Conservation (phyloP, 2,113 vertebrate species). For the Morone chrysops region DNA sequence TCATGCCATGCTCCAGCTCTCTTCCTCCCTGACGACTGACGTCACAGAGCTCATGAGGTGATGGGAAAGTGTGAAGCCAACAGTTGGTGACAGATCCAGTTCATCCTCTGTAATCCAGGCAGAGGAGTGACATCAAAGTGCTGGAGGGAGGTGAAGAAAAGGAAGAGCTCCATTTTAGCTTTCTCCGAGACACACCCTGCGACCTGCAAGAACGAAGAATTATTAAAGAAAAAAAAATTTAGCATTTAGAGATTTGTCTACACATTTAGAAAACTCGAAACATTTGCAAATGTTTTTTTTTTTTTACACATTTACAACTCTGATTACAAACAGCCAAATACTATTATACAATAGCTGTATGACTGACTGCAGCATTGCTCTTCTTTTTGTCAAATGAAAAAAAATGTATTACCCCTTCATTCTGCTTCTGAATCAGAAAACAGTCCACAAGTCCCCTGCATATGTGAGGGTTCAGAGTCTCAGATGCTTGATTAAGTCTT, state of each 20-base stretch:
- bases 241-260: too few species aligned
- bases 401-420: constrained; percentile 56
- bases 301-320: too few species aligned
- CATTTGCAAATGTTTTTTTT: too few species aligned
- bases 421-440: constrained; percentile 73
- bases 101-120: constrained; percentile 81
- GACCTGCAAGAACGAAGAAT: constrained; percentile 65
- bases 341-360: neutral
- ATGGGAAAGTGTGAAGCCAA: constrained; percentile 64
- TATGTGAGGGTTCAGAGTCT: constrained; percentile 67
- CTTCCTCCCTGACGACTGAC: constrained; percentile 45
- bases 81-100: constrained; percentile 78
- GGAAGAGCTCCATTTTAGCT: constrained; percentile 87
- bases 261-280: too few species aligned
- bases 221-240: neutral
- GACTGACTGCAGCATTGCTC: neutral
- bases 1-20: neutral
- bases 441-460: constrained; percentile 76
- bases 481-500: constrained; percentile 36
- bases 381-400: neutral
- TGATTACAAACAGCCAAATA: neutral
- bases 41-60: constrained; percentile 72
- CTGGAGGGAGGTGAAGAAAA: constrained; percentile 85
- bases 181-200: constrained; percentile 82
- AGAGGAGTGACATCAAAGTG: constrained; percentile 81